A percentile compares a stretch with the other conserved stretches of the same genome.
Conservation (phyloP, 2,113 vertebrate genomes). For the Picathartes gymnocephalus region DNA sequence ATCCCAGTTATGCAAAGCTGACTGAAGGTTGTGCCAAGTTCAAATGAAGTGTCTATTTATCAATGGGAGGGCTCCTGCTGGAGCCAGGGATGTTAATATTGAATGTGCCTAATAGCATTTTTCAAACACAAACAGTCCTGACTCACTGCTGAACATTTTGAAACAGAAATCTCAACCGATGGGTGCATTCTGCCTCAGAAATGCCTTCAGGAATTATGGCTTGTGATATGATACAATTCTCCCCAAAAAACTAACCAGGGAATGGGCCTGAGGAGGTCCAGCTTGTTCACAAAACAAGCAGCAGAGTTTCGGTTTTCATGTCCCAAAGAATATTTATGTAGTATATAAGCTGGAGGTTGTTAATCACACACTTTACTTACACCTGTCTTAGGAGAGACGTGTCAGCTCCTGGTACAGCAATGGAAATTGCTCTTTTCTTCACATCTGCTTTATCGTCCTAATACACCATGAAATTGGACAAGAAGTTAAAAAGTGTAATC, state of each 20-base stretch:
- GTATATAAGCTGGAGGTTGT: not conserved
- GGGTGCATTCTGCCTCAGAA: not conserved
- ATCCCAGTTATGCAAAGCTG: constrained; percentile 26
- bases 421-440: not conserved
- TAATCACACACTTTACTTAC: not conserved
- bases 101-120: constrained; percentile 42
- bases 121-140: constrained; percentile 6
- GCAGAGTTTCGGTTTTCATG: not conserved
- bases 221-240: not conserved
- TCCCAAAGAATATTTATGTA: not conserved
- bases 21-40: constrained; percentile 61
- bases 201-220: not conserved
- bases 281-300: not conserved
- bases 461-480: not conserved
- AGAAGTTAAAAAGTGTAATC: not conserved
- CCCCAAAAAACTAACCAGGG: not conserved
- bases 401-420: not conserved
- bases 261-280: not conserved
- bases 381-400: not conserved
- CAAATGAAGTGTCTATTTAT: constrained; percentile 56
- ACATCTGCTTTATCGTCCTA: not conserved
- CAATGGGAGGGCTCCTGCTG: constrained; percentile 32
- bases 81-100: constrained; percentile 45
- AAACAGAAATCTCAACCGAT: constrained; percentile 9
- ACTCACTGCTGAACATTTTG: constrained; percentile 7